These are phyloP conservation scores for Colletes gigas DNA, from an alignment of 1,140 invertebrate species.

Conservation along the genomic window DNA sequence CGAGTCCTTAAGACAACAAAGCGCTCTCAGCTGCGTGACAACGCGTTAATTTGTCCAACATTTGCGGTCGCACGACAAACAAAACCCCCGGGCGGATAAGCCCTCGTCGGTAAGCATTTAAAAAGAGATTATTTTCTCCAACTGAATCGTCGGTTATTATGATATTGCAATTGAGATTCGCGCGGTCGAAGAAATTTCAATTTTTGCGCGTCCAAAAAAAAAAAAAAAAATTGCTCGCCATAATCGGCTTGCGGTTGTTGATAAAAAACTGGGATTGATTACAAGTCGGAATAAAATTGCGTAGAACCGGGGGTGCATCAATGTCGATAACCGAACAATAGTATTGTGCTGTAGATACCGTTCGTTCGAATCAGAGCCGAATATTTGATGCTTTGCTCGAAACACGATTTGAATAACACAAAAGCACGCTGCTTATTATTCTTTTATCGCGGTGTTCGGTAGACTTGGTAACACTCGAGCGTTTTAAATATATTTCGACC, in stretches of 20 bases:
- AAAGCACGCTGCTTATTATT: too few species aligned
- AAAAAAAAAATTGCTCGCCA: not conserved
- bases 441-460: too few species aligned
- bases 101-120: not conserved
- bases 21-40: constrained; percentile 5
- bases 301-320: not conserved
- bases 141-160: not conserved
- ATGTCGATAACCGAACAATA: not conserved
- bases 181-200: constrained; percentile 2
- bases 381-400: not conserved
- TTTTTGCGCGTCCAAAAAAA: not conserved
- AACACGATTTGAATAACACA: too few species aligned
- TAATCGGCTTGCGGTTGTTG: constrained; percentile 6
- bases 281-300: constrained; percentile 13
- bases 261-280: not conserved
- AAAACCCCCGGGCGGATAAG: not conserved
- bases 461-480: too few species aligned
- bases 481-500: too few species aligned
- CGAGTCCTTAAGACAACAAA: constrained; percentile 66
- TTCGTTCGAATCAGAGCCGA: not conserved
- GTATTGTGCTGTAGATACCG: not conserved
- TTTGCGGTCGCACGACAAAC: constrained; percentile 8
- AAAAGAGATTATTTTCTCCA: not conserved
- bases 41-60: constrained; percentile 41
- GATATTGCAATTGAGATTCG: not conserved